These are phyloP conservation scores for Epinephelus coioides DNA, from an alignment of 2,797 vertebrate genomes.

Conservation along the genomic window DNA sequence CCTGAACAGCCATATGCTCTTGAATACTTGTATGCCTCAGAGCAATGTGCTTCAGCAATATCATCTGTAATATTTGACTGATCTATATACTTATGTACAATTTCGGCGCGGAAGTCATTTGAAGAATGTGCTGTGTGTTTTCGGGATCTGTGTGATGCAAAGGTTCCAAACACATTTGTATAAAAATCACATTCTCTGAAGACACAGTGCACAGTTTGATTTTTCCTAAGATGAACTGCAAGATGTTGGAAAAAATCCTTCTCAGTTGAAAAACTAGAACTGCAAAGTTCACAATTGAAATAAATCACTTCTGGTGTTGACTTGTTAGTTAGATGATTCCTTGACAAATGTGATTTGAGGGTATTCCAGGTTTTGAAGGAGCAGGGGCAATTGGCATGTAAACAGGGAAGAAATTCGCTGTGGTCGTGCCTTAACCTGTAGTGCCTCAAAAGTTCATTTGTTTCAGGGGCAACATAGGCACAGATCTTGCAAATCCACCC, in stretches of 20 bases:
- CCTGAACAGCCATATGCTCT: neutral
- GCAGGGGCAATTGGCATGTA: slow-evolving; percentile 7
- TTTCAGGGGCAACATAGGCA: neutral
- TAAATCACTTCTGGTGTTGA: slow-evolving; percentile 7
- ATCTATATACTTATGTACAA: neutral
- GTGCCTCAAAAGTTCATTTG: slow-evolving; percentile 15
- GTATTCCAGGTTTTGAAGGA: slow-evolving; percentile 6
- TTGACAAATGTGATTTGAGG: slow-evolving; percentile 10
- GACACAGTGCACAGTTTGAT: slow-evolving; percentile 2
- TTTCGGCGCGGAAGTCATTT: neutral
- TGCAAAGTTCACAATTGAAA: slow-evolving; percentile 14
- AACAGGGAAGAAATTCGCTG: slow-evolving; percentile 3
- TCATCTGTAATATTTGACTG: neutral
- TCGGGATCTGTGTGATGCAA: slow-evolving; percentile 6
- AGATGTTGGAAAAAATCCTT: slow-evolving; percentile 8
- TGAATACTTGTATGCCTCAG: neutral
- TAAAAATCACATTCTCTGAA: neutral
- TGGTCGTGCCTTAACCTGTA: slow-evolving; percentile 15
- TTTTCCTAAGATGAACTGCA: slow-evolving; percentile 6
- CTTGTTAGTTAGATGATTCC: slow-evolving; percentile 4
- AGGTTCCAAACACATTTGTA: slow-evolving; percentile 13
- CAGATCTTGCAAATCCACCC: slow-evolving; percentile 28
- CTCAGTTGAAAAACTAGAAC: neutral
- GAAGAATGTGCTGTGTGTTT: neutral
- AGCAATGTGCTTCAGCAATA: slow-evolving; percentile 7